Evolutionary conservation across 1,140 invertebrate species (phyloP), one percentile per base, ranked within the genome.

Genomic region (Habropoda laboriosa): DNA sequence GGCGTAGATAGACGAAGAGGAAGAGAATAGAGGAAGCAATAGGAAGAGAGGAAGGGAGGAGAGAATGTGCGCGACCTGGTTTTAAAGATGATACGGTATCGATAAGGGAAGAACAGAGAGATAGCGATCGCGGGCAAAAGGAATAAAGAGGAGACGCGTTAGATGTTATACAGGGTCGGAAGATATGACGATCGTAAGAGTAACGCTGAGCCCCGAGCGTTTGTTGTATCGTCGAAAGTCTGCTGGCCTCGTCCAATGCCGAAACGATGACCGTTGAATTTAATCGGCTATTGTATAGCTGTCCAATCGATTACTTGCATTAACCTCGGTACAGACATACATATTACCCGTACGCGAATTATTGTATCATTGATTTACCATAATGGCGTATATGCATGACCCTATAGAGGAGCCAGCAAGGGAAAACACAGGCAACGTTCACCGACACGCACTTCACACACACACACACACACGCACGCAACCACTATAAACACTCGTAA

Each of bases 261-360:
- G 66, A 72, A 61, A 79, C 80, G 77, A 88, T 79, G 80, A 85
- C 83, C 80, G 88, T 87, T 80, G 75, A 82, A 71, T 86, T 73
- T 81, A 75, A 89, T 83, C 75, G 86, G 80, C 86, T 79, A 73
- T 81, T 79, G 78, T 80, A 85, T 73, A 79, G 86, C 78, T 88
- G 71, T 74, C 70, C 80, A 80, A 87, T 87, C 82, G 72, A 89
- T 87, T 80, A 85, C 73, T 82, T 79, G 60, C 87, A 85, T 82
- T 86, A 85, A 89, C 76, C 68, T 58, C 67, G 45, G 68, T 78
- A 80, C 67, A 73, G 71, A 77, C 60, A 79, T 73, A 82, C 77
- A 86, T 86, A 84, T 79, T 83, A 86, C 63, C 53, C 76, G 79
- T 82, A 76, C 79, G 71, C 76, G 68, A 87, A 85, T 86, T 86